Conservation (phyloP, 2,888 invertebrate species). For the Thera britannica region DNA sequence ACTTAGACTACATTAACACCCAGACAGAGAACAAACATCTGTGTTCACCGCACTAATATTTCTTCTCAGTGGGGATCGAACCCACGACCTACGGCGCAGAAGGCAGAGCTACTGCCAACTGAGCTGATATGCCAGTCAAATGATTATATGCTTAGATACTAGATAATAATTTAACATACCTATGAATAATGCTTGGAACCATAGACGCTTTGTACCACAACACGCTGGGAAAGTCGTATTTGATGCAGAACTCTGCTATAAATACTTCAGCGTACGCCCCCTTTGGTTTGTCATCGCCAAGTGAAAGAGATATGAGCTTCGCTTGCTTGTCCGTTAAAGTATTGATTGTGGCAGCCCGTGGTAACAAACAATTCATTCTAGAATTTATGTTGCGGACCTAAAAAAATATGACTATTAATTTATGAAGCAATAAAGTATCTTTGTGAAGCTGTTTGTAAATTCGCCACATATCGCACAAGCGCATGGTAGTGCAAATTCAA, state of each 20-base stretch:
- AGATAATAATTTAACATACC: constrained; percentile 67
- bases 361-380: constrained; percentile 76
- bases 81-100: no score
- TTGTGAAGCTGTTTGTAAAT: neutral
- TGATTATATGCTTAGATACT: no score
- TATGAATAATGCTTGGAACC: constrained; percentile 93
- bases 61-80: no score
- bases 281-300: constrained; percentile 77
- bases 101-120: no score
- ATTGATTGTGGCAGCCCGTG: constrained; percentile 69
- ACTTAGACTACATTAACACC: no score
- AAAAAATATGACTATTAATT: constrained; percentile 1
- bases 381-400: constrained; percentile 75
- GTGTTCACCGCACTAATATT: no score
- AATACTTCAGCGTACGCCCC: constrained; percentile 86
- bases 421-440: neutral
- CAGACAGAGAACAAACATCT: no score
- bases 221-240: constrained; percentile 88
- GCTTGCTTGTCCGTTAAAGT: constrained; percentile 68
- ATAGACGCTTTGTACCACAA: constrained; percentile 94
- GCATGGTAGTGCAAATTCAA: no score
- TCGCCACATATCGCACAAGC: neutral
- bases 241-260: constrained; percentile 94
- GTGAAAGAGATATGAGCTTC: constrained; percentile 58
- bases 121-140: no score